Evolutionary conservation across 2,113 vertebrate genomes (phyloP).

Genomic region (Polypterus bichir): DNA sequence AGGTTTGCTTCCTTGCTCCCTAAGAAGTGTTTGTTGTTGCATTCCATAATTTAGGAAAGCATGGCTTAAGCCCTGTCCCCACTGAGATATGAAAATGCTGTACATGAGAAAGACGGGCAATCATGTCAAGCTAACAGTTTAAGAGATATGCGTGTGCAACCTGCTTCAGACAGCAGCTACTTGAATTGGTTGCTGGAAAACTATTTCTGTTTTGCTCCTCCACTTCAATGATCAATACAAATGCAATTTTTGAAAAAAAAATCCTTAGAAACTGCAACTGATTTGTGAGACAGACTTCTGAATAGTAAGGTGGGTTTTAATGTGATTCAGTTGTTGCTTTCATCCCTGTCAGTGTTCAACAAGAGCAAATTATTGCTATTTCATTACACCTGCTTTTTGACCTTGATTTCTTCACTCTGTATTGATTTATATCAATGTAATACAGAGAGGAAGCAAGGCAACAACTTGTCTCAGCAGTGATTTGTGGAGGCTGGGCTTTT

Average conservation of each 20-base stretch:
- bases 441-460: not conserved
- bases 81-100: no score
- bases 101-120: no score
- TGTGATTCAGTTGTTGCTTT: not conserved
- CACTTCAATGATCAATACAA: not conserved
- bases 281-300: conserved; percentile 3
- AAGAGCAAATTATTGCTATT: conserved; percentile 1
- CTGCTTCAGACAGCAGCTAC: no score
- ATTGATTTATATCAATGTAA: not conserved
- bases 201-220: not conserved
- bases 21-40: no score
- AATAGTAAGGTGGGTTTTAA: conserved; percentile 6
- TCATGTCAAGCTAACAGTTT: no score
- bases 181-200: no score
- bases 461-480: not conserved
- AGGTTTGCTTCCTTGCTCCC: no score
- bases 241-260: not conserved
- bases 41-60: no score
- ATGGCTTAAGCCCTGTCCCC: no score
- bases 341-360: not conserved
- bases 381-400: conserved; percentile 10
- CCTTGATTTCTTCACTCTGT: not conserved
- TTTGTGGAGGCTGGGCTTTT: conserved; percentile 1
- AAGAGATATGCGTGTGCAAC: no score
- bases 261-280: not conserved